Percentiles rank a stretch among this genome's conserved stretches.
These are phyloP conservation scores for Urocitellus parryii DNA, from an alignment of 2,113 vertebrate species.

Conservation along the genomic window DNA sequence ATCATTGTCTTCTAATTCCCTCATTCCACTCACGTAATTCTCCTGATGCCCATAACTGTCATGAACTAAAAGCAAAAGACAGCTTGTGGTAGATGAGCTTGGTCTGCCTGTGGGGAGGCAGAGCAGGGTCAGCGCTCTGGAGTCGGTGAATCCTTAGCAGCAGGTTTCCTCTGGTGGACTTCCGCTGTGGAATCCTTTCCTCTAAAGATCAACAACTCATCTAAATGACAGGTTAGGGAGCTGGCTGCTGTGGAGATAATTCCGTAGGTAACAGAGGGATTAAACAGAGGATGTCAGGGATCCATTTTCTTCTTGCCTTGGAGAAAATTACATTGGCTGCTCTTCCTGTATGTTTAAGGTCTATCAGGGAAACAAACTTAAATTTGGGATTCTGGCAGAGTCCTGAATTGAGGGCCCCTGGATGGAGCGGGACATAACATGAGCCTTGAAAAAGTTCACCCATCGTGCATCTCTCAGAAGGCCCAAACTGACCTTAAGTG, in stretches of 20 bases:
- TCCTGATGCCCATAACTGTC: neutral
- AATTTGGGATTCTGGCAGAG: neutral
- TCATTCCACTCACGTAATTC: neutral
- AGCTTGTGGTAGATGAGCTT: no score
- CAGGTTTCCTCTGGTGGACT: neutral
- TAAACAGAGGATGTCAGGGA: neutral
- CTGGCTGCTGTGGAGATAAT: neutral
- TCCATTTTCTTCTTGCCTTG: neutral
- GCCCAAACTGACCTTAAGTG: neutral
- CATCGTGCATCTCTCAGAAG: neutral
- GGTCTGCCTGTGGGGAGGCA: neutral
- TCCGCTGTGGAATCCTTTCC: neutral
- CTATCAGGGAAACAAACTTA: neutral
- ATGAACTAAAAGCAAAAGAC: neutral
- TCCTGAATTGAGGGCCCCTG: neutral
- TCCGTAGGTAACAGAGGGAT: neutral
- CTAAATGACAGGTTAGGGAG: neutral
- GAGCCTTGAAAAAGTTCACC: neutral
- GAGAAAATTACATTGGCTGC: neutral
- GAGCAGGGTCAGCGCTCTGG: neutral
- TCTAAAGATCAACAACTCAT: neutral
- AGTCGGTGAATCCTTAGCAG: neutral
- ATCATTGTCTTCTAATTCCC: neutral
- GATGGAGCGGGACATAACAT: neutral
- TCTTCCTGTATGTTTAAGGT: neutral